These are phyloP conservation scores for Mionectes macconnelli DNA, from an alignment of 2,113 vertebrate species.

Conservation along the genomic window DNA sequence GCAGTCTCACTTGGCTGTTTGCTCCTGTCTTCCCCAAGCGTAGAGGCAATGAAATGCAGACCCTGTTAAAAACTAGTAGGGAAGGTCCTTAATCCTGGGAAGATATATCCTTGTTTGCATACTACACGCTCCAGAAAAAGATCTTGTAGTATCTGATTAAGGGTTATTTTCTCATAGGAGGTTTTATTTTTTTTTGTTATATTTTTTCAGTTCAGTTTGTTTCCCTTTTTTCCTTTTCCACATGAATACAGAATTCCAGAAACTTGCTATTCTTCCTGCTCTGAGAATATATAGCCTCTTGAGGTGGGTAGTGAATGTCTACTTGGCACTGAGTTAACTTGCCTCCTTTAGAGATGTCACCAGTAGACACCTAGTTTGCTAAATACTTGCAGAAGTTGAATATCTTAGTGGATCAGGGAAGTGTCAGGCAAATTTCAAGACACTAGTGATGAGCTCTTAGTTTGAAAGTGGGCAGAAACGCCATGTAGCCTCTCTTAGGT, in stretches of 20 bases:
- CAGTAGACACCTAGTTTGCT: background rate
- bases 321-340: background rate
- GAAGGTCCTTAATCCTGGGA: background rate
- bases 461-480: background rate
- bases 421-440: background rate
- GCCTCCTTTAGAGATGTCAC: background rate
- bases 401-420: background rate
- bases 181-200: background rate
- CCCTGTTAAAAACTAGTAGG: background rate
- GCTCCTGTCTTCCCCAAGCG: background rate
- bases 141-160: background rate
- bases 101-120: background rate
- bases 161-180: background rate
- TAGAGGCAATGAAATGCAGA: background rate
- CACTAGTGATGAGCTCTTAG: background rate
- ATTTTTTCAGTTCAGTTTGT: background rate
- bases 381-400: background rate
- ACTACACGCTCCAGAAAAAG: background rate
- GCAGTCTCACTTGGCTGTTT: background rate
- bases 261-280: background rate
- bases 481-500: background rate
- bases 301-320: background rate
- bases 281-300: background rate
- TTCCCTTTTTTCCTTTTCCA: background rate
- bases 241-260: background rate